Evolutionary conservation across 1,140 invertebrate species (phyloP), one percentile per base, ranked within the genome.

Genomic region (Nomia melanderi): DNA sequence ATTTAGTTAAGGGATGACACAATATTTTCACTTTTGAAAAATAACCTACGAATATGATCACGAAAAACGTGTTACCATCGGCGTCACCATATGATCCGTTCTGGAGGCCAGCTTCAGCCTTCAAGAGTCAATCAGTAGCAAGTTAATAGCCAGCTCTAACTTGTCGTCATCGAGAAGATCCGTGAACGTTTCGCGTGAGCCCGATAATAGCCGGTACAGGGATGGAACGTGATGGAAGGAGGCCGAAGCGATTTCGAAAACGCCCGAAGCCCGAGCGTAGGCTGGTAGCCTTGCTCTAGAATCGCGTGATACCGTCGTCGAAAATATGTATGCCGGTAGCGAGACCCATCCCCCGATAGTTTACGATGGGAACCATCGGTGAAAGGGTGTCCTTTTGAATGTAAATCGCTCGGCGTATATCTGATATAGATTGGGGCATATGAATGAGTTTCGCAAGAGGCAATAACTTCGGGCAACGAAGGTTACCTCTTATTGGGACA

Each of bases 381-480:
- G 71, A 54, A 65, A 73, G 47, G 71, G 71, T 64, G 47, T 65
- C 71, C 71, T 73, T 73, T 73, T 64, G 44, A 65, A 65, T 73
- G 71, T 65, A 73, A 73, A 73, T 73, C 47, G 33, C 4, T 7
- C 20, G 59, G 57, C 44, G 9, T 39, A 31, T 73, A 54, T 54
- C 33, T 39, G 60, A 27, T 54, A 39, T 54, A 54, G 33, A 73
- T 73, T 54, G 33, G 59, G 12, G 25, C 20, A 27, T 65, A 73
- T 65, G 60, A 73, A 73, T 73, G 71, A 73, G 63, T 65, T 64
- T 73, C 47, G 60, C 71, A 36, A 72, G 36, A 27, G 36, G 41
- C 69, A 73, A 65, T 73, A 73, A 54, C 71, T n/a, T 23, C 29
- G 44, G 7, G 25, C 59, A 27, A 39, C 44, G 29, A 53, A 63